Conservation (phyloP, 2,797 vertebrate genomes). For the Etheostoma nigrum region DNA sequence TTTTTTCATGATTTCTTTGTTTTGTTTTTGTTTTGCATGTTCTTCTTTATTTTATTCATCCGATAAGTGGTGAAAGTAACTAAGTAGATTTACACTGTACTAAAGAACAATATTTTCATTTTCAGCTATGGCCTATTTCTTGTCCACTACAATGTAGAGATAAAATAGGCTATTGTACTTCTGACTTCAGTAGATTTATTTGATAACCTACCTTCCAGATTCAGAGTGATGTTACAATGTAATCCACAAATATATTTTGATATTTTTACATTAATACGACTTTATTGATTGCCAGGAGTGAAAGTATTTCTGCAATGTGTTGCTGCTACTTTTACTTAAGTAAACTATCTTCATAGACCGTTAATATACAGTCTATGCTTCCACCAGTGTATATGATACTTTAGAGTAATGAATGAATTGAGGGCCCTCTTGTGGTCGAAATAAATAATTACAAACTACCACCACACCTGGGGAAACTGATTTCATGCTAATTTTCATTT, state of each 20-base stretch:
- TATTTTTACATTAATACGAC: neutral
- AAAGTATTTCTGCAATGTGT: neutral
- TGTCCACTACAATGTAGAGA: no score
- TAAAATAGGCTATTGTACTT: neutral
- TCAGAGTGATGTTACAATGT: neutral
- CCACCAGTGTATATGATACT: neutral
- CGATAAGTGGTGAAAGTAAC: neutral
- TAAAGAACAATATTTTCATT: no score
- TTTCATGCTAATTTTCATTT: neutral
- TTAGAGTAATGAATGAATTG: neutral
- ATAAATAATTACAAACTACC: neutral
- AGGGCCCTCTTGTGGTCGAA: constrained; percentile 20
- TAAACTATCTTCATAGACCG: neutral
- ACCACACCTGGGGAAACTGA: neutral
- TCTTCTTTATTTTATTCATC: neutral
- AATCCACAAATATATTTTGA: neutral
- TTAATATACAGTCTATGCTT: neutral
- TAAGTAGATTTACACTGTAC: neutral
- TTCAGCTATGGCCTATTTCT: no score
- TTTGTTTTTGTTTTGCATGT: neutral
- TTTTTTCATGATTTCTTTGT: neutral
- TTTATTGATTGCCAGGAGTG: no score
- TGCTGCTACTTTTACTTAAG: neutral
- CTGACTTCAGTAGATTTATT: neutral
- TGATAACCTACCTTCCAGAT: neutral